These are phyloP conservation scores for Heliconius cydno DNA, from an alignment of 2,888 invertebrate species.

Conservation along the genomic window DNA sequence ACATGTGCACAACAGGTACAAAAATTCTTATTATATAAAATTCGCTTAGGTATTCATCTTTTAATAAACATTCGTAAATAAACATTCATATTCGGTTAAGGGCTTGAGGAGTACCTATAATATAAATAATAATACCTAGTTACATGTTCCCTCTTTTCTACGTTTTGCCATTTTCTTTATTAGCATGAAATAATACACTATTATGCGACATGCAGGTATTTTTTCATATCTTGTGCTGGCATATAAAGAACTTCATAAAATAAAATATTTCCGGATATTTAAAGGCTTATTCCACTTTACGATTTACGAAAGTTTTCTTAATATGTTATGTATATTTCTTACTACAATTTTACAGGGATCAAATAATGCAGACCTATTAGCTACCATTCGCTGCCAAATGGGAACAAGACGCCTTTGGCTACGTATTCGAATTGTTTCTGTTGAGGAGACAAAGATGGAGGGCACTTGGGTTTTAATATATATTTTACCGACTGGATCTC, in stretches of 20 bases:
- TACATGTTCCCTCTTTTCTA: too few species aligned
- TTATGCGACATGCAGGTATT: too few species aligned
- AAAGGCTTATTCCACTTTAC: too few species aligned
- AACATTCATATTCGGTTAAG: too few species aligned
- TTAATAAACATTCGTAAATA: not conserved
- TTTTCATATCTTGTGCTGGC: too few species aligned
- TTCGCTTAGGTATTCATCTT: not conserved
- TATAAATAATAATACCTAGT: too few species aligned
- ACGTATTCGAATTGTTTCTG: constrained; percentile 84
- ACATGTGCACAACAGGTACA: constrained; percentile 71
- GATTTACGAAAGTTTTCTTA: too few species aligned
- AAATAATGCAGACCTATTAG: constrained; percentile 76
- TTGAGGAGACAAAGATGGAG: constrained; percentile 65
- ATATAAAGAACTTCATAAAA: not conserved
- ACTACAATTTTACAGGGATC: constrained; percentile 53
- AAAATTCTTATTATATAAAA: not conserved
- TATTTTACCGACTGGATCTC: constrained; percentile 72
- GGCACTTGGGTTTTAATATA: constrained; percentile 67
- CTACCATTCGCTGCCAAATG: constrained; percentile 96
- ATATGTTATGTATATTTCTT: not conserved
- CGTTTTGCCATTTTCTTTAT: too few species aligned
- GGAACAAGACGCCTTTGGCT: constrained; percentile 95
- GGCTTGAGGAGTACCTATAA: too few species aligned
- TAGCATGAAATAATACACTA: too few species aligned
- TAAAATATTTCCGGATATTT: not conserved